phyloP scores from a whole-genome alignment of 2,113 vertebrate species.

The Saccopteryx leptura region DNA sequence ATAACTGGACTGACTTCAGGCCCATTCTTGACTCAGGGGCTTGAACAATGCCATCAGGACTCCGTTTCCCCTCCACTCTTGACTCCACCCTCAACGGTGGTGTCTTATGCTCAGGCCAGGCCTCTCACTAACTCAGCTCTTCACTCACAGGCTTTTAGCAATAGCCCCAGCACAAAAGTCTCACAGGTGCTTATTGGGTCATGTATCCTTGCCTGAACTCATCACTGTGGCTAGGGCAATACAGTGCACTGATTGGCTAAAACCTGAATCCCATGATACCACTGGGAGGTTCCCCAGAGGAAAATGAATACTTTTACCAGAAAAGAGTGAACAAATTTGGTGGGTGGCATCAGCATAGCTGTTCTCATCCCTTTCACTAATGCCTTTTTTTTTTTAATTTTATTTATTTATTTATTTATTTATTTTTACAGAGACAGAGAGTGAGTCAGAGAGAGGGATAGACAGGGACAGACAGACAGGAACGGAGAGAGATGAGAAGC shows the following conservation, averaged over 20 bases:
- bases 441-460: no score
- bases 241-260: not conserved
- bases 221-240: not conserved
- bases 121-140: not conserved
- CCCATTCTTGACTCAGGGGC: not conserved
- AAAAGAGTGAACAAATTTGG: not conserved
- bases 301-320: not conserved
- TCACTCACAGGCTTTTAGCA: not conserved
- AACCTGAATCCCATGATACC: not conserved
- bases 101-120: not conserved
- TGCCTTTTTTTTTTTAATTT: no score
- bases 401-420: no score
- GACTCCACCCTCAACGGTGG: not conserved
- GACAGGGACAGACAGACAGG: no score
- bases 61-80: not conserved
- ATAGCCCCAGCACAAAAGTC: not conserved
- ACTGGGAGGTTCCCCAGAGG: not conserved
- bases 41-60: not conserved
- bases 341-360: not conserved
- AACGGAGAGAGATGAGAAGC: no score
- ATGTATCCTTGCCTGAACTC: not conserved
- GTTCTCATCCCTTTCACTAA: not conserved
- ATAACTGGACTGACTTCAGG: not conserved
- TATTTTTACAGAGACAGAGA: no score
- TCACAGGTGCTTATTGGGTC: not conserved